A percentile compares a stretch with the other conserved stretches of the same genome.
phyloP scores from a whole-genome alignment of 2,113 vertebrate genomes.

The Chaenogobius annularis region DNA sequence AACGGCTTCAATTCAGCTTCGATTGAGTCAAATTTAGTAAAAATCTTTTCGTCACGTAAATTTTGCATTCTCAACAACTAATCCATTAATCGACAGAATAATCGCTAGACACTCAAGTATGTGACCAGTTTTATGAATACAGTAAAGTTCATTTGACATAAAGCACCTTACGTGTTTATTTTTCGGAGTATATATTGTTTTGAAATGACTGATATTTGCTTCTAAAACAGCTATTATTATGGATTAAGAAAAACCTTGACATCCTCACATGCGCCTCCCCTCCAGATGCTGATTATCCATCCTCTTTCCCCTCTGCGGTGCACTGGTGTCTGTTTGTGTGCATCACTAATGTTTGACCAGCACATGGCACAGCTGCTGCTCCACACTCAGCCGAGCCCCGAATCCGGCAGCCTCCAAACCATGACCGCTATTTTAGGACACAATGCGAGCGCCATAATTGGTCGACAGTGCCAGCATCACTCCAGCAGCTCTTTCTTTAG shows the following conservation, averaged over 20 bases:
- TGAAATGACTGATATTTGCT: too few relatives aligned
- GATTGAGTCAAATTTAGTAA: too few relatives aligned
- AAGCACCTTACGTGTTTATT: too few relatives aligned
- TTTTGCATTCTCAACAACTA: too few relatives aligned
- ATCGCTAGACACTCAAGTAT: too few relatives aligned
- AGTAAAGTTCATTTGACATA: too few relatives aligned
- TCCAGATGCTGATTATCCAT: constrained; percentile 2
- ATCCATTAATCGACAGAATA: too few relatives aligned
- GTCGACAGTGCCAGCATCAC: constrained; percentile 20
- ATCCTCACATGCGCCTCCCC: neutral
- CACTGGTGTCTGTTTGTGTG: neutral
- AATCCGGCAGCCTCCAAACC: constrained; percentile 48
- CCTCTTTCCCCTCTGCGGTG: neutral
- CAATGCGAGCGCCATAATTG: constrained; percentile 52
- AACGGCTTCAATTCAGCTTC: too few relatives aligned
- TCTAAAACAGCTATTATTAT: too few relatives aligned
- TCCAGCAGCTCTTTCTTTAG: constrained; percentile 36
- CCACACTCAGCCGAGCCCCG: constrained; percentile 19
- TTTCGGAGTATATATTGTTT: too few relatives aligned
- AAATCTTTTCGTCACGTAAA: too few relatives aligned
- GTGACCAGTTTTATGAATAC: too few relatives aligned
- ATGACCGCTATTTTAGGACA: constrained; percentile 62
- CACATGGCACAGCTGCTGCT: constrained; percentile 38
- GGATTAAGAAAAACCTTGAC: neutral
- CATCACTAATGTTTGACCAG: constrained; percentile 35